phyloP scores from a whole-genome alignment of 2,113 vertebrate species.

The Azemiops feae region DNA sequence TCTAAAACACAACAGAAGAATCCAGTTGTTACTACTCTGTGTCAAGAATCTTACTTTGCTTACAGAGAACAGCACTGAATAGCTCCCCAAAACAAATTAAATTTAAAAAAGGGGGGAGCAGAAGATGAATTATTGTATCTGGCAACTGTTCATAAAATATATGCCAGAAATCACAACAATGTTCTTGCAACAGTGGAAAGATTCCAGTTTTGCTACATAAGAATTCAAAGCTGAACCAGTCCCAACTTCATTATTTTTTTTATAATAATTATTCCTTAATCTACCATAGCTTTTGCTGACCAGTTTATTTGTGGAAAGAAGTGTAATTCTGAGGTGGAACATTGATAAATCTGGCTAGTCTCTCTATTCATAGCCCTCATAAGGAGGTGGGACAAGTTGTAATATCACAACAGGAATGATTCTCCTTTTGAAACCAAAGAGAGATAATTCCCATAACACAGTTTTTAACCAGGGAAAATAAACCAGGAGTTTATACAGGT shows the following conservation, averaged over 20 bases:
- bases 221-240: not conserved
- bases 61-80: conserved; percentile 1
- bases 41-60: not conserved
- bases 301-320: not conserved
- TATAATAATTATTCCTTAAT: not conserved
- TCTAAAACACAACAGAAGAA: not conserved
- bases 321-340: not conserved
- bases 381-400: not conserved
- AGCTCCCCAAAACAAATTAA: not conserved
- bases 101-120: conserved; percentile 19
- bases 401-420: not conserved
- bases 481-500: not conserved
- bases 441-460: not conserved
- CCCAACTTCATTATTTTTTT: not conserved
- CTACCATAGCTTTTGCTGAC: not conserved
- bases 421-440: not conserved
- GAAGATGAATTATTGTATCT: not conserved
- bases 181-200: not conserved
- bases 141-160: not conserved
- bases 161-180: not conserved
- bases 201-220: not conserved
- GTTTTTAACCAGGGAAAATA: not conserved
- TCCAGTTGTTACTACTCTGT: not conserved
- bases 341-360: not conserved
- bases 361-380: not conserved